Conservation (phyloP, 2,888 invertebrate species). For the Cosmia pyralina region DNA sequence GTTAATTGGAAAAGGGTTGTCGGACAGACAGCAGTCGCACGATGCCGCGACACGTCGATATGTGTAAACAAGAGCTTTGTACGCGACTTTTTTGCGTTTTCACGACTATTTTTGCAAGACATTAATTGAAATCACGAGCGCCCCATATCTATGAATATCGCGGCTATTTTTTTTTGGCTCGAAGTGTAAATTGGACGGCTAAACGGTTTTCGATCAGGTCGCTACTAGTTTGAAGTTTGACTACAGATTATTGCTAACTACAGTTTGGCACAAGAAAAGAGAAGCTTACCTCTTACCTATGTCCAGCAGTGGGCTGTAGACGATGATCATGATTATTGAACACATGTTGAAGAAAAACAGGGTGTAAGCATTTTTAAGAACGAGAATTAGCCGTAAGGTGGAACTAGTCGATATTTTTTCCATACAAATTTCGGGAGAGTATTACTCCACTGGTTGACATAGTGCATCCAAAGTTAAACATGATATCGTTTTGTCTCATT, state of each 20-base stretch:
- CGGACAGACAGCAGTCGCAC: slow-evolving; percentile 57
- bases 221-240: neutral
- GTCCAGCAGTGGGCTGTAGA: too few species aligned
- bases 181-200: slow-evolving; percentile 35
- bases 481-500: too few species aligned
- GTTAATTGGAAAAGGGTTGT: slow-evolving; percentile 77
- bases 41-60: slow-evolving; percentile 53
- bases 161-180: slow-evolving; percentile 19
- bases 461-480: too few species aligned
- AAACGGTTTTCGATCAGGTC: slow-evolving; percentile 15
- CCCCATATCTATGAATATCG: slow-evolving; percentile 48
- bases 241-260: neutral
- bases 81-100: slow-evolving; percentile 42
- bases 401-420: too few species aligned
- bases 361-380: too few species aligned
- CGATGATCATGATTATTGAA: neutral
- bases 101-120: slow-evolving; percentile 59
- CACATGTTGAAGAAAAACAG: neutral
- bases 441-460: too few species aligned
- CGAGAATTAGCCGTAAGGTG: too few species aligned
- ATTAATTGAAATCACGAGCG: slow-evolving; percentile 67
- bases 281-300: too few species aligned
- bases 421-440: too few species aligned
- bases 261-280: neutral
- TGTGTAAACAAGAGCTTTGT: slow-evolving; percentile 56